Conservation (phyloP, 2,797 vertebrate genomes). For the Okamejei kenojei region DNA sequence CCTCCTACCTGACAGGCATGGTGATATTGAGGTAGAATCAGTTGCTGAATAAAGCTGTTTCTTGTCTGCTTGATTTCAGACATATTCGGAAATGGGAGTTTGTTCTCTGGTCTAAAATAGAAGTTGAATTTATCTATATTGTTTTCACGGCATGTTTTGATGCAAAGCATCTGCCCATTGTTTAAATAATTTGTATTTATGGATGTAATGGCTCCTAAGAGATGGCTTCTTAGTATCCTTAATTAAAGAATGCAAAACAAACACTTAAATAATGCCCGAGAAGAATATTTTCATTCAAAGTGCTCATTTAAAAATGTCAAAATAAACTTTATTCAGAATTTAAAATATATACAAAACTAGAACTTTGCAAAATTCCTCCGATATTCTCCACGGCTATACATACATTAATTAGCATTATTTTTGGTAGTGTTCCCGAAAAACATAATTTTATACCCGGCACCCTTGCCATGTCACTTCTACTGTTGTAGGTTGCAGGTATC, state of each 20-base stretch:
- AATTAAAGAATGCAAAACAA: constrained; percentile 10
- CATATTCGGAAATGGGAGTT: constrained; percentile 26
- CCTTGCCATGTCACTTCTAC: no score
- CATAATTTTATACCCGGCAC: no score
- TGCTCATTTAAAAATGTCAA: not conserved
- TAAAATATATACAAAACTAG: no score
- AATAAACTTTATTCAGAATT: no score
- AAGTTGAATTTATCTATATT: not conserved
- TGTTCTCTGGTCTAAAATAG: constrained; percentile 24
- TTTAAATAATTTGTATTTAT: constrained; percentile 25
- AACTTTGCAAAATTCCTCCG: no score
- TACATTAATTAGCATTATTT: no score
- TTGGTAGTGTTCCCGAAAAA: no score
- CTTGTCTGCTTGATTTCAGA: constrained; percentile 11
- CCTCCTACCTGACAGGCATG: not conserved
- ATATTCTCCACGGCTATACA: no score
- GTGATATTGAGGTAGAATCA: not conserved
- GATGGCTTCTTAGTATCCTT: not conserved
- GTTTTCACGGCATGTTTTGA: not conserved
- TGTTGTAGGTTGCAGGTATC: no score
- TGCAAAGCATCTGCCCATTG: constrained; percentile 13
- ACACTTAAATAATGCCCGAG: not conserved
- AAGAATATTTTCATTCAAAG: constrained; percentile 17
- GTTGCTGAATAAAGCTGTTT: not conserved
- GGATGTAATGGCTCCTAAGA: not conserved